Evolutionary conservation across 2,888 invertebrate species (phyloP).

Genomic region (Scrobipalpa atriplicella): DNA sequence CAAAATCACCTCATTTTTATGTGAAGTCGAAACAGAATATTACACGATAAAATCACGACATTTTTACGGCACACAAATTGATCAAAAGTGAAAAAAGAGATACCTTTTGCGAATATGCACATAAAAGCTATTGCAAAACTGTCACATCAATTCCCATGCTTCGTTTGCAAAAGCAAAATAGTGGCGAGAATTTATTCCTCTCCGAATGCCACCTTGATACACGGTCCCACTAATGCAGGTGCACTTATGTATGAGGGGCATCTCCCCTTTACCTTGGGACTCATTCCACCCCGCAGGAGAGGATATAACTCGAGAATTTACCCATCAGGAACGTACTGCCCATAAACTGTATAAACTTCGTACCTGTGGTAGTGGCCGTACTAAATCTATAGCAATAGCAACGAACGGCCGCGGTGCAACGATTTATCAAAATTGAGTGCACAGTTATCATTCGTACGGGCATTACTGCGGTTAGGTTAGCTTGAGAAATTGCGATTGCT

Average conservation of each 20-base stretch:
- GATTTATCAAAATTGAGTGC: constrained; percentile 28
- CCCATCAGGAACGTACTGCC: constrained; percentile 53
- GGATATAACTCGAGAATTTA: constrained; percentile 57
- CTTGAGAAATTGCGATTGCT: constrained; percentile 20
- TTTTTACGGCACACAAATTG: neutral
- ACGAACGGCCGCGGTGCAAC: constrained; percentile 24
- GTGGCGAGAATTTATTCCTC: neutral
- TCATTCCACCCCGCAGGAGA: constrained; percentile 62
- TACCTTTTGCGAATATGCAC: neutral
- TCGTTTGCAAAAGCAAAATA: constrained; percentile 19
- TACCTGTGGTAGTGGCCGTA: constrained; percentile 27
- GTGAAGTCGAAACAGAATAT: too few species aligned
- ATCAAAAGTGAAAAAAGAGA: neutral
- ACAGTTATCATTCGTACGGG: constrained; percentile 28
- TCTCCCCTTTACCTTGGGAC: constrained; percentile 60
- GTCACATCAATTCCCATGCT: constrained; percentile 7
- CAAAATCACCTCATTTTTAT: too few species aligned
- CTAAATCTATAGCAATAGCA: constrained; percentile 25
- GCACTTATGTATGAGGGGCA: constrained; percentile 38
- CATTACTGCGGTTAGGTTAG: constrained; percentile 19
- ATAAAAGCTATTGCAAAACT: constrained; percentile 6
- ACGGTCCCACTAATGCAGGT: constrained; percentile 34
- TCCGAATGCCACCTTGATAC: constrained; percentile 21
- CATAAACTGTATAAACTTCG: constrained; percentile 58
- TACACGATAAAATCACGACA: neutral